Evolutionary conservation across 2,797 vertebrate genomes (phyloP), one percentile per base, ranked within the genome.

Genomic region (Characodon lateralis): DNA sequence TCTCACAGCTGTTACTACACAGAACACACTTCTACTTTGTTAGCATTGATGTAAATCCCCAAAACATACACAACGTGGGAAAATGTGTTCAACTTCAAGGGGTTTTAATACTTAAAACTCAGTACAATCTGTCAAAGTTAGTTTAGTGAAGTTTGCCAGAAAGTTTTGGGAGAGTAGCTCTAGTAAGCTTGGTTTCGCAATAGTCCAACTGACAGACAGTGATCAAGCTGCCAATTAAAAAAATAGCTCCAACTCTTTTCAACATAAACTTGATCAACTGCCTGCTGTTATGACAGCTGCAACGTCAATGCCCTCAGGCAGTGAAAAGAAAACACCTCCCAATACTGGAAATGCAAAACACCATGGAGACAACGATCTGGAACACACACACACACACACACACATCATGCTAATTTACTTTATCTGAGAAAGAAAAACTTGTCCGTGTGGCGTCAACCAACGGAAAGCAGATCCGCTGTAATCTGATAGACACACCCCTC

Each of bases 401-500:
- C 12, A 53, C 48, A 48, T 24, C 16, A 50, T 8, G 46, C 5
- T 24, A 39, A 73, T 78, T 76, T 35, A 41, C 78, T 43, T 53
- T 18, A 76, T 69, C 63, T 73, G n/a, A 31, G 59, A 6, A 65
- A 78, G 68, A 90, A 86, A 86, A 91, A 90, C 77, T 72, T 70
- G 83, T 80, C 73, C 1, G 79, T 83, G 73, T 22, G n/a, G 77
- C 78, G 81, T 81, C 77, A 87, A 69, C 59, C 83, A 48, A 74
- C 46, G 61, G 84, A 73, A 86, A 91, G 88, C 73, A 41, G 80
- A 91, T 80, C 77, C 26, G 50, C 80, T 84, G 68, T 87, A 93
- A 93, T 83, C 81, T 61, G 91, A 46, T 26, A 28, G 91, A 90
- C 90, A 93, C 93, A 89, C 91, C 92, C 89, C 91, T 93, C 79